phyloP scores from a whole-genome alignment of 1,140 invertebrate species.

The Scaptomyza montana region DNA sequence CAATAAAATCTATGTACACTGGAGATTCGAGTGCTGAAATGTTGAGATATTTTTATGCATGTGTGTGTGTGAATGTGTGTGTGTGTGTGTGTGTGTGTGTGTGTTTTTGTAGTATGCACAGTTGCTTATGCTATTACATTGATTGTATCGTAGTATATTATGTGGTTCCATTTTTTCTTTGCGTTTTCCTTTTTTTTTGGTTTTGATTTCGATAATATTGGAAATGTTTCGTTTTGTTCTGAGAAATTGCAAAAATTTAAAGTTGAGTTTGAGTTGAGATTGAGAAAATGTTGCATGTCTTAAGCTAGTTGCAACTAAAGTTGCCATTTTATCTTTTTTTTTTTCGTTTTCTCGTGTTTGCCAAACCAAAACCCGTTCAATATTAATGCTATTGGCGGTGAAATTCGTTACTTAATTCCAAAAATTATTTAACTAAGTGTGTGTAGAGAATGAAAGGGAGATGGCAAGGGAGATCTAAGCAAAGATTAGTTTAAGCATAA shows the following conservation, averaged over 20 bases:
- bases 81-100: constrained; percentile 37
- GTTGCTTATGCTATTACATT: constrained; percentile 75
- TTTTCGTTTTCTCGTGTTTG: not conserved
- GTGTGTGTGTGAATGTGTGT: constrained; percentile 3
- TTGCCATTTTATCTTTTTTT: constrained; percentile 1
- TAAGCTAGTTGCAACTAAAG: constrained; percentile 45
- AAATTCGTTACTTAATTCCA: constrained; percentile 63
- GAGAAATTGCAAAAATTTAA: constrained; percentile 25
- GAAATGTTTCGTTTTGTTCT: constrained; percentile 36
- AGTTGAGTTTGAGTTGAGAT: constrained; percentile 17
- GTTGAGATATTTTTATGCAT: constrained; percentile 32
- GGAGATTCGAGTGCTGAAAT: constrained; percentile 59
- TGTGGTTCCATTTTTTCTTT: constrained; percentile 61
- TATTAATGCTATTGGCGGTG: constrained; percentile 73
- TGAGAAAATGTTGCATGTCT: constrained; percentile 28
- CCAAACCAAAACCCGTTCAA: constrained; percentile 44
- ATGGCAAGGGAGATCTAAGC: constrained; percentile 42
- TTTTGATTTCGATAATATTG: constrained; percentile 40
- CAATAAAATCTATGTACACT: constrained; percentile 81
- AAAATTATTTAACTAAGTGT: constrained; percentile 7
- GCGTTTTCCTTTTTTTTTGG: constrained; percentile 7
- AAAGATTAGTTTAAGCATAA: constrained; percentile 58
- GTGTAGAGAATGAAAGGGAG: too few relatives aligned
- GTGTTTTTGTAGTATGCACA: constrained; percentile 41
- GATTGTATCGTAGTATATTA: constrained; percentile 63